These are phyloP conservation scores for Sebastiscus albofasciatus DNA, from an alignment of 2,797 vertebrate genomes.

Conservation along the genomic window DNA sequence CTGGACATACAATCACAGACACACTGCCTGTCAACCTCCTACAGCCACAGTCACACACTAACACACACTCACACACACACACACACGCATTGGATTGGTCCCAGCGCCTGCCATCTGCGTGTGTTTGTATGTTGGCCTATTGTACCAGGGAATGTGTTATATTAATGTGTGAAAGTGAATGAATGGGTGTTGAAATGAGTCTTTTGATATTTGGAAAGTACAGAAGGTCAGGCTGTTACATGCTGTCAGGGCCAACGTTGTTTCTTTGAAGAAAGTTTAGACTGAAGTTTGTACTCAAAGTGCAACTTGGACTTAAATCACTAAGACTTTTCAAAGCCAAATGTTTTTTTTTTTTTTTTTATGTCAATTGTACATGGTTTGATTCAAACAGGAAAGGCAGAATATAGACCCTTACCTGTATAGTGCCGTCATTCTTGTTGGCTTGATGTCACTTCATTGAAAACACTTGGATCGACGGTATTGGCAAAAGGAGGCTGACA, in stretches of 20 bases:
- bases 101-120: constrained; percentile 82
- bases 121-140: constrained; percentile 85
- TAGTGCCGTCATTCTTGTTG: background rate
- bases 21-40: constrained; percentile 77
- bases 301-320: constrained; percentile 59
- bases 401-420: constrained; percentile 26
- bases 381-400: constrained; percentile 14
- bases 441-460: constrained; percentile 8
- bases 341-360: background rate
- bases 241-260: constrained; percentile 77
- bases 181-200: constrained; percentile 83
- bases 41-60: constrained; percentile 54
- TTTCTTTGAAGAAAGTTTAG: constrained; percentile 78
- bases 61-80: constrained; percentile 15
- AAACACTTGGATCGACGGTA: constrained; percentile 21
- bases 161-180: constrained; percentile 83
- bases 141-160: constrained; percentile 83
- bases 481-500: constrained; percentile 9
- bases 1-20: constrained; percentile 61
- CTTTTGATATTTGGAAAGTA: constrained; percentile 85
- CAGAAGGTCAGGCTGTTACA: constrained; percentile 82
- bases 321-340: constrained; percentile 45
- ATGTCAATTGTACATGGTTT: constrained; percentile 26
- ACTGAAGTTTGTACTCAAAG: constrained; percentile 68
- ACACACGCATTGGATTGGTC: constrained; percentile 68